Evolutionary conservation across 2,797 vertebrate genomes (phyloP).

Genomic region (Erithacus rubecula): DNA sequence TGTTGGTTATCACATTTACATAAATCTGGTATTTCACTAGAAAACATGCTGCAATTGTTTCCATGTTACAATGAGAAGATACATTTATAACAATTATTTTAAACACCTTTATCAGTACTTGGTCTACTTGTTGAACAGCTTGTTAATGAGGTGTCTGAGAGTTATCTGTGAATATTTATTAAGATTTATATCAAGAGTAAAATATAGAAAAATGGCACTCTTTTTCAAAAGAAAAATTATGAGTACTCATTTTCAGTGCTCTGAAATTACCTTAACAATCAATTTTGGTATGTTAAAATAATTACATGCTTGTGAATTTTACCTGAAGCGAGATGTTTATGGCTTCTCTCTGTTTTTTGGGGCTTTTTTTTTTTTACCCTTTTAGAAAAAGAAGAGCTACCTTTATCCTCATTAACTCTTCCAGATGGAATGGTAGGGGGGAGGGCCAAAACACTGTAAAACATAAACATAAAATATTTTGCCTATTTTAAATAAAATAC

Average conservation of each 20-base stretch:
- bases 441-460: background rate
- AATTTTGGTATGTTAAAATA: slow-evolving; percentile 13
- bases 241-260: slow-evolving; percentile 23
- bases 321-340: background rate
- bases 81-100: slow-evolving; percentile 39
- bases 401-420: background rate
- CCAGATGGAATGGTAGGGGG: background rate
- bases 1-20: background rate
- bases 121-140: slow-evolving; percentile 49
- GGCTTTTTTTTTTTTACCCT: background rate
- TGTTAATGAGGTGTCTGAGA: slow-evolving; percentile 45
- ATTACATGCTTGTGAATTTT: background rate
- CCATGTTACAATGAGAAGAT: background rate
- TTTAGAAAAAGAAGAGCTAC: background rate
- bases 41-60: background rate
- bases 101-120: background rate
- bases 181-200: slow-evolving; percentile 33
- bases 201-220: background rate
- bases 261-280: slow-evolving; percentile 44
- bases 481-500: background rate
- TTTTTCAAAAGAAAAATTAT: slow-evolving; percentile 26
- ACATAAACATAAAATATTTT: background rate
- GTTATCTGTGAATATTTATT: slow-evolving; percentile 45
- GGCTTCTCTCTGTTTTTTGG: background rate
- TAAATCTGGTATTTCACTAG: background rate